Evolutionary conservation across 2,113 vertebrate species (phyloP).

Genomic region (Poeciliopsis retropinna): DNA sequence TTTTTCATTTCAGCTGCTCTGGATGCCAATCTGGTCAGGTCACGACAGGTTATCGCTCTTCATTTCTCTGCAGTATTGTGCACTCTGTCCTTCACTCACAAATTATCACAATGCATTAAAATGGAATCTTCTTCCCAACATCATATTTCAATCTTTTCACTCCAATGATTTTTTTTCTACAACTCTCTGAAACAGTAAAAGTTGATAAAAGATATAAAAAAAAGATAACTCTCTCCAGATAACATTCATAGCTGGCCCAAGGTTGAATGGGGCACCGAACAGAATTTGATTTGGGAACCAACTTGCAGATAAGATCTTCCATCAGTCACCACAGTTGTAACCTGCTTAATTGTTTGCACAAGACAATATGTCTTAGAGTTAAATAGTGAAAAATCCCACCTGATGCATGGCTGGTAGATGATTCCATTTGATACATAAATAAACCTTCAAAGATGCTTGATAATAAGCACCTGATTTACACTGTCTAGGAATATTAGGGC

Average conservation of each 20-base stretch:
- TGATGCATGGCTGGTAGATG: too few species aligned
- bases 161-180: background rate
- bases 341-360: background rate
- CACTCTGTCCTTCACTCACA: slow-evolving; percentile 29
- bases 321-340: background rate
- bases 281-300: background rate
- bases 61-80: slow-evolving; percentile 10
- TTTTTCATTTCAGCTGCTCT: background rate
- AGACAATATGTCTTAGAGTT: too few species aligned
- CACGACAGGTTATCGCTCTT: slow-evolving; percentile 4
- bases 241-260: background rate
- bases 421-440: too few species aligned
- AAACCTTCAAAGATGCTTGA: background rate
- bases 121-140: slow-evolving; percentile 33
- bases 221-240: too few species aligned
- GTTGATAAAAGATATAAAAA: background rate
- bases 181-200: background rate
- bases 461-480: background rate
- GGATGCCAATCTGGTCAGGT: background rate
- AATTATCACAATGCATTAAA: slow-evolving; percentile 28
- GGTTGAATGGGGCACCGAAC: background rate
- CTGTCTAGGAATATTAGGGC: background rate
- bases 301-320: background rate
- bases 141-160: slow-evolving; percentile 51
- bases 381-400: too few species aligned